A percentile compares a stretch with the other conserved stretches of the same genome.
phyloP scores from a whole-genome alignment of 2,888 invertebrate species.

The Amblyteles armatorius region DNA sequence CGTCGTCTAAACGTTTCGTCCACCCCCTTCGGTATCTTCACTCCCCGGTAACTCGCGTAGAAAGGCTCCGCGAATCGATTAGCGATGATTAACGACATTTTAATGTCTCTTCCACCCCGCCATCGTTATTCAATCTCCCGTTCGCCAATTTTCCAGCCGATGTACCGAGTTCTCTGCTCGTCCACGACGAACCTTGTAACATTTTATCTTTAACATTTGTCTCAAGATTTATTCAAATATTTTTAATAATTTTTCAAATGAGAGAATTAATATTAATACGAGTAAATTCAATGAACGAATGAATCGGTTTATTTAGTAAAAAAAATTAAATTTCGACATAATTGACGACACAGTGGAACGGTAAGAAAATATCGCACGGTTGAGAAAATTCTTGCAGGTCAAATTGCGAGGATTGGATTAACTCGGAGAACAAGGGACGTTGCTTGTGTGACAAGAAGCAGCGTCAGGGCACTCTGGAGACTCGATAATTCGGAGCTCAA shows the following conservation, averaged over 20 bases:
- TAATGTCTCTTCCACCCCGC: background rate
- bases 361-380: background rate
- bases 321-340: background rate
- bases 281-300: too few relatives aligned
- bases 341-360: background rate
- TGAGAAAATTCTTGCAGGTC: background rate
- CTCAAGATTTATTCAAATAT: too few relatives aligned
- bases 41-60: slow-evolving; percentile 10
- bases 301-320: background rate
- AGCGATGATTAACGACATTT: slow-evolving; percentile 29
- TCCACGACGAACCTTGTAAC: background rate
- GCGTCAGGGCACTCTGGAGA: slow-evolving; percentile 31
- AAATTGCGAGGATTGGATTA: slow-evolving; percentile 2
- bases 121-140: background rate
- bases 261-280: too few relatives aligned
- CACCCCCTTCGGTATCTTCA: background rate
- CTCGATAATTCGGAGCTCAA: slow-evolving; percentile 57
- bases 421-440: slow-evolving; percentile 6
- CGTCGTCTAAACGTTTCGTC: background rate
- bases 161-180: background rate
- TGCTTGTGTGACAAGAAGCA: slow-evolving; percentile 34
- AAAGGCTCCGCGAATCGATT: slow-evolving; percentile 18
- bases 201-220: background rate
- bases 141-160: background rate
- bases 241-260: too few relatives aligned